A percentile compares a stretch with the other conserved stretches of the same genome.
Evolutionary conservation across 1,140 invertebrate genomes (phyloP).

Genomic region (Lycorma delicatula): DNA sequence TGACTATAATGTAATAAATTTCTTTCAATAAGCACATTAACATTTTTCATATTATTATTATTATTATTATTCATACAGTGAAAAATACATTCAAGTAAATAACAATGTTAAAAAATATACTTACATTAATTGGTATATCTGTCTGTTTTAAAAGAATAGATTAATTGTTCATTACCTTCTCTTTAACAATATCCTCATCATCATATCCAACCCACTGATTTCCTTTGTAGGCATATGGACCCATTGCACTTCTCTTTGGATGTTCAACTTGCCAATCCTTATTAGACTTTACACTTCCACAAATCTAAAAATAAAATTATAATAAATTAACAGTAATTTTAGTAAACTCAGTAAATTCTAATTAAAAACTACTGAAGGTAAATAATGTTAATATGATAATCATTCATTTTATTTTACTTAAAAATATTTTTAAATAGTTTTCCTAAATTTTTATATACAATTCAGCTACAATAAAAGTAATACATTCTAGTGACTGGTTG

Average conservation of each 20-base stretch:
- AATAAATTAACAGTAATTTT: background rate
- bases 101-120: too few relatives aligned
- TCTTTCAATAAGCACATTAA: too few relatives aligned
- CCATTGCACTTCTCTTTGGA: constrained; percentile 71
- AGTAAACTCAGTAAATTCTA: background rate
- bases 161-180: constrained; percentile 40
- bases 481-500: too few relatives aligned
- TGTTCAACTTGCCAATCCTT: constrained; percentile 71
- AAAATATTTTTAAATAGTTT: background rate
- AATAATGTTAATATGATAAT: background rate
- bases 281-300: constrained; percentile 60
- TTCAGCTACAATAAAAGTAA: too few relatives aligned
- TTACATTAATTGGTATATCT: too few relatives aligned
- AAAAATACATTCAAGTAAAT: too few relatives aligned
- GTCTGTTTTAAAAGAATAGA: too few relatives aligned
- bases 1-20: too few relatives aligned
- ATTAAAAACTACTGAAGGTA: background rate
- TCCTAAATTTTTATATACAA: background rate
- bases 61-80: too few relatives aligned
- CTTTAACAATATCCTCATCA: constrained; percentile 69
- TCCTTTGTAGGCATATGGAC: constrained; percentile 74
- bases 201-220: constrained; percentile 96
- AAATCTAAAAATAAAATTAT: constrained; percentile 54
- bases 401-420: background rate
- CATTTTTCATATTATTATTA: too few relatives aligned